Evolutionary conservation across 1,140 invertebrate species (phyloP), one percentile per base, ranked within the genome.

Genomic region (Drosophila nikananu): DNA sequence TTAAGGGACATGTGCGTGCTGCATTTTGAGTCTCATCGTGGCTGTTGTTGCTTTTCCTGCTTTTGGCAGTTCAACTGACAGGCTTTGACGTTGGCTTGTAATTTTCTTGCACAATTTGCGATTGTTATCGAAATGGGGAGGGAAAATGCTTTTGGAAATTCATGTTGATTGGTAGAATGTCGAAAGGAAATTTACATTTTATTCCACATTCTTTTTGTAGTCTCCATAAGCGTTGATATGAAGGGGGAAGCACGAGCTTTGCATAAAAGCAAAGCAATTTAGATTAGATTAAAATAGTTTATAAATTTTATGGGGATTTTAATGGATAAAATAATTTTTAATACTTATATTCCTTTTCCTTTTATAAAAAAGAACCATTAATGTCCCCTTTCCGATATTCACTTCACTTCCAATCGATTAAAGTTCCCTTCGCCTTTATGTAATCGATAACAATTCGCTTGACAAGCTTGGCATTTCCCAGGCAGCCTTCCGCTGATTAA

Each of bases 1-100:
- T 42, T 37, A 73, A 70, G 48, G 72, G 62, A 77, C 75, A 79
- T 79, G 76, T 79, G 76, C 76, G 76, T 72, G 76, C 59, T 79
- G 66, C 59, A 79, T 79, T 73, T 70, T 58, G 52, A 71, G 58
- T 79, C 39, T 9, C 63, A 44, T 35, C 63, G 32, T 49, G 5
- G 25, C 15, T n/a, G 48, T n/a, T 44, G 61, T 12, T 37, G 64
- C 32, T n/a, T 57, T 30, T 37, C 13, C 42, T 49, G 55, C 46
- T 44, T 73, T 60, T 68, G 67, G 27, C 52, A 59, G 37, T 60
- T 73, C 44, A 23, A 58, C 46, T 70, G 76, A 79, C 75, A 79
- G 76, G 42, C 41, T 60, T 57, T 61, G 65, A 62, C 51, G 58
- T 70, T 78, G 27, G 21, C 66, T 78, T 61, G 73, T 77, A 77